Evolutionary conservation across 1,140 invertebrate genomes (phyloP), one percentile per base, ranked within the genome.

Genomic region (Cotesia glomerata): DNA sequence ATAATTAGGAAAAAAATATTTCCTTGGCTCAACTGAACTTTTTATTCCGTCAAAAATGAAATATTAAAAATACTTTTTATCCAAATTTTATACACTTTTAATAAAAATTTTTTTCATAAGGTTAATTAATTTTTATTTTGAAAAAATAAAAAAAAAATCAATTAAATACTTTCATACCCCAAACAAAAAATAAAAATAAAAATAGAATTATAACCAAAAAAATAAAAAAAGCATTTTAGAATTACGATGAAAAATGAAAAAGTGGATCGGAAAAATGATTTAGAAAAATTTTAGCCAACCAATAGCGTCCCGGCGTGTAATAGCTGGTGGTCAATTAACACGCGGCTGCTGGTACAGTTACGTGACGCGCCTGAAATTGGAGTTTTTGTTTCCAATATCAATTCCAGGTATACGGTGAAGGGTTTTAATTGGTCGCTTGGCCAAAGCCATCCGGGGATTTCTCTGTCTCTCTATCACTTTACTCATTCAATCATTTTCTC

Each of bases 331-430:
- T 83, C 84, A 84, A 83, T 85, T 85, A 84, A 81, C 79, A 82
- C 78, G 74, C 65, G 66, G 61, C 66, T 39, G 36, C 36, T 51
- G 65, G 49, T 52, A 67, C 54, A 62, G 62, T 78, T 72, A 81
- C 79, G 77, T 81, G 79, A 82, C 80, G 81, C 78, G 78, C 75
- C 75, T 84, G 82, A 83, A 84, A 85, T 85, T 84, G 84, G 80
- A 83, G 80, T 85, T 84, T 85, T 84, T 84, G 80, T 83, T 83
- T 82, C 82, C 79, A 82, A 83, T 82, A 84, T 83, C 82, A 82
- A 84, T 84, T 83, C 80, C 80, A 77, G 77, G 73, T 76, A 76
- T 76, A 76, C 76, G 72, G 76, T 78, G 80, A 80, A 80, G 78
- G 77, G 77, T 84, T 84, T 84, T 84, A 84, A 85, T 85, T 84